Evolutionary conservation across 2,888 invertebrate genomes (phyloP), one percentile per base, ranked within the genome.

Genomic region (Sipha maydis): DNA sequence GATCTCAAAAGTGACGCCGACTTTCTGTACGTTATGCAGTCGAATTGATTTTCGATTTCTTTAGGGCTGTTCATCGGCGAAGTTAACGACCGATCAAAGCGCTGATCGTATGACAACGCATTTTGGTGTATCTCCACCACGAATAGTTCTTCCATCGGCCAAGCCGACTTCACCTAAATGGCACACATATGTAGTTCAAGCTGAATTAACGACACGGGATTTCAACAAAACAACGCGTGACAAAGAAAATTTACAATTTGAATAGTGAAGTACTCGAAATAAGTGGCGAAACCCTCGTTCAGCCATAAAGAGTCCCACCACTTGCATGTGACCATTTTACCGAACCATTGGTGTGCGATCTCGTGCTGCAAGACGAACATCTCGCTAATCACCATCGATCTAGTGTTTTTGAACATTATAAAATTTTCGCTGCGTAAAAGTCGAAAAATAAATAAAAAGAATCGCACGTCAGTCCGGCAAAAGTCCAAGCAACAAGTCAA

Each of bases 281-380:
- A 90, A 17, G 69, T 78, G 3, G 90, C 90, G 34, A 90, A 89
- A n/a, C 85, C 89, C 80, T 90, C 89, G 56, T 89, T 90, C 31
- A 90, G 31, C 90, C 90, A 90, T 0, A 75, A 5, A 48, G 79
- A 83, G 84, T 76, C 73, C 90, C 90, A 90, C 86, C 84, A 89
- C 48, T 31, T 19, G 7, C 86, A 84, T 41, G 98, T 98, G 1
- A 98, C 98, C 77, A 98, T 93, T 92, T 99, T 98, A 11, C 99
- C 99, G 92, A 99, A 99, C 99, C 99, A 99, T 92, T 98, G 97
- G 92, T 98, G 98, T 3, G 98, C 97, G 82, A 99, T 93, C 92
- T 99, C 99, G 92, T 99, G 98, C 0, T 95, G 95, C 34, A 96
- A 95, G 0, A 97, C 96, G 25, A 97, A 92, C 0, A 98, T 97